phyloP scores from a whole-genome alignment of 2,888 invertebrate genomes.

The Kryphioiulus occultus region DNA sequence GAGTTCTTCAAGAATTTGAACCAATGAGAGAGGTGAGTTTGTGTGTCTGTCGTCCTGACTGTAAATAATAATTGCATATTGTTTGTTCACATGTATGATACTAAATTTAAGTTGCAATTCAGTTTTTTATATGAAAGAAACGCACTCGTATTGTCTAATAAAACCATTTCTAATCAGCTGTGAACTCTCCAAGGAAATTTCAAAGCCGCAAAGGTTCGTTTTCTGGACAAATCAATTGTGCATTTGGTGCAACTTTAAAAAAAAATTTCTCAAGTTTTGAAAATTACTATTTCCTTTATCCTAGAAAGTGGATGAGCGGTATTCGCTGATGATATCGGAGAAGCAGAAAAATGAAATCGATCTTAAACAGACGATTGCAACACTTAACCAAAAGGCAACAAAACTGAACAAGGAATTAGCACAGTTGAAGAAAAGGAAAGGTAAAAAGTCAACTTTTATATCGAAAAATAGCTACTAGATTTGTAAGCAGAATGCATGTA shows the following conservation, averaged over 20 bases:
- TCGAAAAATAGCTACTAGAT: not conserved
- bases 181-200: not conserved
- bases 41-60: too few species aligned
- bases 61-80: not conserved
- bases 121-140: not conserved
- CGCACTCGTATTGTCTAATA: not conserved
- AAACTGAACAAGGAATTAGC: not conserved
- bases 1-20: conserved; percentile 46
- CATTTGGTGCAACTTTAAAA: too few species aligned
- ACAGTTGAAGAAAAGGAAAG: not conserved
- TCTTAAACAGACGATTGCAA: not conserved
- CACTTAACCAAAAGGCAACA: not conserved
- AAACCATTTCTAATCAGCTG: not conserved
- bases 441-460: not conserved
- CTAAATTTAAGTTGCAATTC: not conserved
- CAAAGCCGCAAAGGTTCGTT: not conserved
- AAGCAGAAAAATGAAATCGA: too few species aligned
- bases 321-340: too few species aligned
- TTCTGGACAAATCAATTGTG: not conserved
- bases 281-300: too few species aligned
- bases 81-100: not conserved
- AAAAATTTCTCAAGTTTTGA: too few species aligned
- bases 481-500: not conserved
- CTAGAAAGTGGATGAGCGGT: too few species aligned
- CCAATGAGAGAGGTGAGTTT: conserved; percentile 33